These are phyloP conservation scores for Lepilemur septentrionalis DNA, from an alignment of 2,797 vertebrate genomes.

Conservation along the genomic window DNA sequence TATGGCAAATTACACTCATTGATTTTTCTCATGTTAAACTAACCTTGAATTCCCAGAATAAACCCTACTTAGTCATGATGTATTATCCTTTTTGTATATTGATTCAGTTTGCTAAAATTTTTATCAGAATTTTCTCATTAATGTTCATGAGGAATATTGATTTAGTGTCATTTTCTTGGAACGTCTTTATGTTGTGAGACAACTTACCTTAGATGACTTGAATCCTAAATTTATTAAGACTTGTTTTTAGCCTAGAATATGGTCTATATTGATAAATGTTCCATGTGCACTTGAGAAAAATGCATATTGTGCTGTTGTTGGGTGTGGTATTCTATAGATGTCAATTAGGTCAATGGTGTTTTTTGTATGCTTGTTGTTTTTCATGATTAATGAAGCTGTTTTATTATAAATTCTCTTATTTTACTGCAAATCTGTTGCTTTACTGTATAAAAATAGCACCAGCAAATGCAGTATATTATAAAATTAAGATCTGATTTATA, in stretches of 20 bases:
- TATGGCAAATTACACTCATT: background rate
- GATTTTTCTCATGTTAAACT: background rate
- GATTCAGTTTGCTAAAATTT: background rate
- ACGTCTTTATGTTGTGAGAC: background rate
- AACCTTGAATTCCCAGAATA: background rate
- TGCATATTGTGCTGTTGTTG: background rate
- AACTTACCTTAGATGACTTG: background rate
- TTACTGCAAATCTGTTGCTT: background rate
- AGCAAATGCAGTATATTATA: background rate
- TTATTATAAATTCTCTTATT: constrained; percentile 67
- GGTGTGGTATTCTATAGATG: background rate
- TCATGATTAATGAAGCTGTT: background rate
- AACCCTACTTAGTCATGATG: background rate
- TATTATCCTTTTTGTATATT: background rate
- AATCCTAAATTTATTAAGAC: background rate
- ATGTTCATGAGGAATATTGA: background rate
- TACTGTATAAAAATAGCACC: constrained; percentile 12
- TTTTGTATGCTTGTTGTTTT: background rate
- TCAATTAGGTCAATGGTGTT: background rate
- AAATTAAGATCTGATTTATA: constrained; percentile 5
- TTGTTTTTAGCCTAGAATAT: background rate
- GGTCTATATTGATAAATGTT: background rate
- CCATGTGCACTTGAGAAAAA: background rate
- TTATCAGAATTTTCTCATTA: background rate
- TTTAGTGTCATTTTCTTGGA: background rate